Evolutionary conservation across 1,140 invertebrate genomes (phyloP).

Genomic region (Drosophila arizonae): DNA sequence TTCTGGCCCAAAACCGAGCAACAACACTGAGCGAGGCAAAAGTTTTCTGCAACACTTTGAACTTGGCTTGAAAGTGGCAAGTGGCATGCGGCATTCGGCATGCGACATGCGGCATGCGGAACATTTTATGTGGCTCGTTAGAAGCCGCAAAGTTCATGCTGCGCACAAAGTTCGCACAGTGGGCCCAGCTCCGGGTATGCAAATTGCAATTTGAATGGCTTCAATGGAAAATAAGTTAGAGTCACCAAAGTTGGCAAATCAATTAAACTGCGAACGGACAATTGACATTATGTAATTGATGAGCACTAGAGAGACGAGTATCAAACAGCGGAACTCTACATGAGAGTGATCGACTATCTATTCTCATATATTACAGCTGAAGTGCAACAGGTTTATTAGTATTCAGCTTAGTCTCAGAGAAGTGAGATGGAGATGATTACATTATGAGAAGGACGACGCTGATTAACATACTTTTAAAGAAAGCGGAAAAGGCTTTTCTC

Average conservation of each 20-base stretch:
- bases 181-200: slow-evolving; percentile 10
- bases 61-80: slow-evolving; percentile 33
- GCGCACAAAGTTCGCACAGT: slow-evolving; percentile 27
- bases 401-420: no score
- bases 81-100: slow-evolving; percentile 8
- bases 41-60: slow-evolving; percentile 50
- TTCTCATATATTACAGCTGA: no score
- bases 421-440: no score
- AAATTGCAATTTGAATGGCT: slow-evolving; percentile 32
- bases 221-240: slow-evolving; percentile 8
- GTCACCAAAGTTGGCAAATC: slow-evolving; percentile 22
- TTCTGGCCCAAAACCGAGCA: slow-evolving; percentile 6
- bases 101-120: slow-evolving; percentile 24
- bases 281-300: slow-evolving; percentile 23
- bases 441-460: no score
- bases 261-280: slow-evolving; percentile 22
- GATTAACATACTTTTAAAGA: no score
- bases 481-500: no score
- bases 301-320: slow-evolving; percentile 16
- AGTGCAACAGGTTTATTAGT: no score
- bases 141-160: slow-evolving; percentile 42
- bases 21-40: slow-evolving; percentile 8
- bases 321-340: neutral
- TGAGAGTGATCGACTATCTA: neutral
- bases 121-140: slow-evolving; percentile 58